phyloP scores from a whole-genome alignment of 2,113 vertebrate genomes.

The Podilymbus podiceps region DNA sequence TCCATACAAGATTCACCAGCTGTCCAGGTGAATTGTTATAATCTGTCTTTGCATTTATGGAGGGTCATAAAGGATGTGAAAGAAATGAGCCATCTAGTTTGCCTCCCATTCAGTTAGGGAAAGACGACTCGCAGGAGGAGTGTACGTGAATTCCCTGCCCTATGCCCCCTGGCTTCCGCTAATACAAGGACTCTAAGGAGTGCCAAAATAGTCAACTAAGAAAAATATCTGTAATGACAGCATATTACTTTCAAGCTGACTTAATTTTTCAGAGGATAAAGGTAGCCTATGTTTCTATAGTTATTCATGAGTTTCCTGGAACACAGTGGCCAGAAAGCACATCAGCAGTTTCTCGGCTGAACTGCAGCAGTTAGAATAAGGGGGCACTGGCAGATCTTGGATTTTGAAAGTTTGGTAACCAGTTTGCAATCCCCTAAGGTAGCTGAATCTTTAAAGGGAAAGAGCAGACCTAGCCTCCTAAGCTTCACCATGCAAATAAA shows the following conservation, averaged over 20 bases:
- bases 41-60: background rate
- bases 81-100: background rate
- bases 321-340: background rate
- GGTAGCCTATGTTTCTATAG: background rate
- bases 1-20: background rate
- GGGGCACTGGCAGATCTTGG: rapidly evolving
- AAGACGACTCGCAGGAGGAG: background rate
- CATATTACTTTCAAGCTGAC: background rate
- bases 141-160: background rate
- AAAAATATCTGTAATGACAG: background rate
- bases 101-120: background rate
- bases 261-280: background rate
- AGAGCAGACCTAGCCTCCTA: background rate
- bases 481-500: background rate
- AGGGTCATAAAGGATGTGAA: background rate
- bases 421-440: background rate
- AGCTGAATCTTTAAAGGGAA: background rate
- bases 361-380: background rate
- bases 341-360: background rate
- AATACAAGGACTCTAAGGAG: background rate
- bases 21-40: background rate
- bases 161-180: background rate
- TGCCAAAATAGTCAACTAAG: background rate
- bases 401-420: background rate
- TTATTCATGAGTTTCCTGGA: background rate